Evolutionary conservation across 2,888 invertebrate species (phyloP).

Genomic region (Conops quadrifasciatus): DNA sequence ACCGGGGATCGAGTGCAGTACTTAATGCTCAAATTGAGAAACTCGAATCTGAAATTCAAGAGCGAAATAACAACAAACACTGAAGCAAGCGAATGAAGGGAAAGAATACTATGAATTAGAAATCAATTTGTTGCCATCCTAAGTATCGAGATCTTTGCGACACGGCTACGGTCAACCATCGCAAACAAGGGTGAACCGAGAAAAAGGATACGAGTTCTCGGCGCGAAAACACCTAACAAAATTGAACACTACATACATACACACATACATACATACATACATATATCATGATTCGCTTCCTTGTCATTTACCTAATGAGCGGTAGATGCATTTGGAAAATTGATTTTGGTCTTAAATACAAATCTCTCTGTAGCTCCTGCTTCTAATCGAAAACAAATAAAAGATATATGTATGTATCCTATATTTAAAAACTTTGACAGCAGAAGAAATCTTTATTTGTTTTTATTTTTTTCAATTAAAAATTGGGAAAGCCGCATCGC

Average conservation of each 20-base stretch:
- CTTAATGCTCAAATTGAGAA: conserved; percentile 17
- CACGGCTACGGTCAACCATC: conserved; percentile 8
- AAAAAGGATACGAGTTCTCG: conserved; percentile 46
- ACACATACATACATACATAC: conserved; percentile 37
- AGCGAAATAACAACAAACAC: conserved; percentile 35
- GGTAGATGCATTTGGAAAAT: too few relatives aligned
- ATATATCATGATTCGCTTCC: conserved; percentile 38
- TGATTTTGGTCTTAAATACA: too few relatives aligned
- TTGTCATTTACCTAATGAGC: too few relatives aligned
- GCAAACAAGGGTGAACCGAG: conserved; percentile 35
- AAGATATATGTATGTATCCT: too few relatives aligned
- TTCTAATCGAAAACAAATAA: too few relatives aligned
- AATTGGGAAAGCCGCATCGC: too few relatives aligned
- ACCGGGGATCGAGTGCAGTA: conserved; percentile 40
- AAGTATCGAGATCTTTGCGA: conserved; percentile 30
- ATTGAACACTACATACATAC: too few relatives aligned
- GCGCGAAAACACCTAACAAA: too few relatives aligned
- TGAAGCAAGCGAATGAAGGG: conserved; percentile 46
- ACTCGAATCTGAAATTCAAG: conserved; percentile 38
- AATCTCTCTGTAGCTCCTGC: too few relatives aligned
- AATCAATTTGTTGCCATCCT: conserved; percentile 58
- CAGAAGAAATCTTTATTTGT: too few relatives aligned
- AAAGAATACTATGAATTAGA: conserved; percentile 54
- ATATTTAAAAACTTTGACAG: too few relatives aligned
- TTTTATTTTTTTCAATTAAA: too few relatives aligned